Base-by-base conservation (phyloP, 2,113 vertebrate genomes). In the Microcebus jonahi region DNA sequence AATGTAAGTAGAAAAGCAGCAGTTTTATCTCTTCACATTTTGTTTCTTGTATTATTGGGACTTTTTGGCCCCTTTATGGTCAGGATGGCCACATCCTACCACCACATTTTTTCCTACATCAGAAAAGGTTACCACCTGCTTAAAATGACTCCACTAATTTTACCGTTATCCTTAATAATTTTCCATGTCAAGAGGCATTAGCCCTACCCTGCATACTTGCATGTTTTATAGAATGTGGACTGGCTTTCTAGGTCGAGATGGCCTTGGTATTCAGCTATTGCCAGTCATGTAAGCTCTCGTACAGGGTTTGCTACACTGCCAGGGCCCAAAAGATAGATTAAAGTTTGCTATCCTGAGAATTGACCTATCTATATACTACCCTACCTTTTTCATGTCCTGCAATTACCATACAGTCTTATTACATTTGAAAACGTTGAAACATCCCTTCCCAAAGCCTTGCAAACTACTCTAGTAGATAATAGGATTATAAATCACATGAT, bases 131-230 rank as follows among this genome's bases (percentile, higher is more conserved):
- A 53, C 3, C 59, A 61, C 9, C 5, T 55, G 2, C 36, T 84
- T 79, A 12, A 11, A 48, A 57, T 45, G 31, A 67, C 8, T 61
- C 11, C 13, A 92, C 4, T 91, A 29, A 31, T 81, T 82, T 95
- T 76, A 48, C 14, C 50, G 13, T 25, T 39, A 21, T 86, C 12
- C 1, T 63, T 21, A 61, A 25, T 21, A 36, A 59, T n/a, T 57
- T 11, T 77, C 13, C 12, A 25, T 29, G 7, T 67, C 17, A 73
- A 48, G 13, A 71, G 14, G 25, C 5, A 42, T 23, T 59, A 36
- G n/a, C 13, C 0, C 12, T 8, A 65, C 14, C 8, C 1, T 2
- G 21, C 21, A 42, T 3, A 48, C 13, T 25, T 82, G 6, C 11
- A n/a, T 50, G 6, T 45, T 84, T 42, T 61, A 1, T 1, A 80